Conservation (phyloP, 2,888 invertebrate genomes). For the Mimas tiliae region DNA sequence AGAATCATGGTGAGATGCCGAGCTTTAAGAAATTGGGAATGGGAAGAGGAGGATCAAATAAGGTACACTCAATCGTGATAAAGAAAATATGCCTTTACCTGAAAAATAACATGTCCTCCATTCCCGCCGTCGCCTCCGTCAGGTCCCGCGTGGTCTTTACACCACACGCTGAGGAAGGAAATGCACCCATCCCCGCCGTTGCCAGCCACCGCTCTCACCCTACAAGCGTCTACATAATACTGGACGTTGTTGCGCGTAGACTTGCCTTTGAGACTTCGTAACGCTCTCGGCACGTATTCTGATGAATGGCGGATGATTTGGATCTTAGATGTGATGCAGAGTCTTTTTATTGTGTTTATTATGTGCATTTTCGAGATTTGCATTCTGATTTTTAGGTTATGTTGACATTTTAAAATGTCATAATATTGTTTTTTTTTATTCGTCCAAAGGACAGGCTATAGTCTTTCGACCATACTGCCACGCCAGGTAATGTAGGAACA, state of each 20-base stretch:
- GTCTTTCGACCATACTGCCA: too few species aligned
- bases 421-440: too few species aligned
- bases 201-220: conserved; percentile 90
- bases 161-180: conserved; percentile 92
- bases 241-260: conserved; percentile 71
- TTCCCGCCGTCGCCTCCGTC: conserved; percentile 98
- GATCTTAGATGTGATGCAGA: conserved; percentile 16
- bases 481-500: too few species aligned
- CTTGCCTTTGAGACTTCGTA: conserved; percentile 72
- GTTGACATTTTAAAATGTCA: conserved; percentile 14
- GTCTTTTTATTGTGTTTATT: conserved; percentile 22
- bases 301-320: conserved; percentile 20
- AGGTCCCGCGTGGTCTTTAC: conserved; percentile 95
- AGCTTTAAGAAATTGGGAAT: too few species aligned
- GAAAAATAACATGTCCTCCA: conserved; percentile 96
- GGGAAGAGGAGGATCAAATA: too few species aligned
- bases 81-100: conserved; percentile 45
- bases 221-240: conserved; percentile 89
- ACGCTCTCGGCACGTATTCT: conserved; percentile 62
- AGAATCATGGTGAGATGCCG: too few species aligned
- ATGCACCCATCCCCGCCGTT: conserved; percentile 97
- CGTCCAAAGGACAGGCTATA: too few species aligned
- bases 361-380: conserved; percentile 22
- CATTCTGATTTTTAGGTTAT: background rate
- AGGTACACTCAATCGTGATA: too few species aligned